Percentiles rank a stretch among this genome's conserved stretches.
phyloP scores from a whole-genome alignment of 2,113 vertebrate species.

The Oreochromis tanganicae region DNA sequence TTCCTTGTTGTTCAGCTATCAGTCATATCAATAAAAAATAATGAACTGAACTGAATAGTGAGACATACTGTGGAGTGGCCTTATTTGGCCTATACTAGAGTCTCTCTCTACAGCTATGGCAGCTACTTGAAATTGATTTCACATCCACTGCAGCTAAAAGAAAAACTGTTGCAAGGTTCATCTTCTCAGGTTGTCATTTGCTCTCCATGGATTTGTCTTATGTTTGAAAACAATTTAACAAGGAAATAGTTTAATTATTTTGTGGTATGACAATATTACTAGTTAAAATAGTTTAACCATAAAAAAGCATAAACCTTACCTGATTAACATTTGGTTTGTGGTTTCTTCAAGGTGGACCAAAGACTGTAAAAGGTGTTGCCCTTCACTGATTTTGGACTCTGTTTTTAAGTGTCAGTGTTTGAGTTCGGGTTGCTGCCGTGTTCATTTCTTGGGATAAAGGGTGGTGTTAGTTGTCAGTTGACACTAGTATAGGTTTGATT shows the following conservation, averaged over 20 bases:
- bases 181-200: not conserved
- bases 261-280: not conserved
- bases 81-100: not conserved
- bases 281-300: not conserved
- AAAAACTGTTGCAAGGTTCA: not conserved
- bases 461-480: not conserved
- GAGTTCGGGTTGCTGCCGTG: not conserved
- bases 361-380: not conserved
- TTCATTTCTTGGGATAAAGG: not conserved
- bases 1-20: not conserved
- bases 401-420: not conserved
- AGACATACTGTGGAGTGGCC: not conserved
- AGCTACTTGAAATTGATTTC: not conserved
- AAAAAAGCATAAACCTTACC: not conserved
- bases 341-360: not conserved
- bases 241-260: not conserved
- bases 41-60: not conserved
- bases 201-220: not conserved
- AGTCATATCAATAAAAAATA: not conserved
- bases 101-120: not conserved
- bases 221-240: not conserved
- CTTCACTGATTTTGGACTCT: not conserved
- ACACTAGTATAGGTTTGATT: not conserved
- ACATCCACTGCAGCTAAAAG: not conserved
- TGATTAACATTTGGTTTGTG: not conserved